Base-by-base conservation (phyloP, 2,113 vertebrate genomes). In the Nanorana parkeri region DNA sequence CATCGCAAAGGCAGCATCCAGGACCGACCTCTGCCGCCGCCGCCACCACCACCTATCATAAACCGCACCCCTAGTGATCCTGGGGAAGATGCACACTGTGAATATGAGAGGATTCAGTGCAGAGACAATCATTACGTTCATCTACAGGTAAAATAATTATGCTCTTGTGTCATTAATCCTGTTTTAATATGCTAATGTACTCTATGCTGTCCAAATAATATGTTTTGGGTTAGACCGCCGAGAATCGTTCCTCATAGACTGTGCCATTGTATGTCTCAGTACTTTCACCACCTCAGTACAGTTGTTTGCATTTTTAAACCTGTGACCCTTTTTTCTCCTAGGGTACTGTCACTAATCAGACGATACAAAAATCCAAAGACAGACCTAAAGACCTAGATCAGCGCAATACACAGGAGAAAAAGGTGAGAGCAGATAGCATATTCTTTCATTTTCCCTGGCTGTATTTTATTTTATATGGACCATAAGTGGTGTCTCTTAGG, bases 1-100 rank as follows among this genome's bases (percentile, higher is more conserved):
- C 88, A 94, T 13, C 93, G 96, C 20, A 96, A 96, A 67, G 94
- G 95, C 11, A 97, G 95, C 90, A 97, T 97, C 85, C 96, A 97
- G 85, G 96, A 96, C 87, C 87, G 95, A 17, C 96, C 96, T 15
- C 89, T 97, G 4, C 96, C 96, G 0, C 96, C 94, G 0, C 95
- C 95, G 4, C 96, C 96, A 0, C 96, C 94, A 0, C 95, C 95
- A 1, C 95, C 96, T 6, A 92, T 95, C 73, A 88, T 89, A 0
- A 86, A 95, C 79, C 85, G 91, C 81, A 87, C 65, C 52, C 80
- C 87, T 76, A 56, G 29, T 83, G 74, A 72, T 24, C 68, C 69
- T 67, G 89, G 85, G n/a, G 95, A 93, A 1, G 93, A 92, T 47
- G 88, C 88, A 5, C 92, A 93, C 68, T 96, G 95, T 10, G 96